These are phyloP conservation scores for Trichopoda pennipes DNA, from an alignment of 2,888 invertebrate species.

Conservation along the genomic window DNA sequence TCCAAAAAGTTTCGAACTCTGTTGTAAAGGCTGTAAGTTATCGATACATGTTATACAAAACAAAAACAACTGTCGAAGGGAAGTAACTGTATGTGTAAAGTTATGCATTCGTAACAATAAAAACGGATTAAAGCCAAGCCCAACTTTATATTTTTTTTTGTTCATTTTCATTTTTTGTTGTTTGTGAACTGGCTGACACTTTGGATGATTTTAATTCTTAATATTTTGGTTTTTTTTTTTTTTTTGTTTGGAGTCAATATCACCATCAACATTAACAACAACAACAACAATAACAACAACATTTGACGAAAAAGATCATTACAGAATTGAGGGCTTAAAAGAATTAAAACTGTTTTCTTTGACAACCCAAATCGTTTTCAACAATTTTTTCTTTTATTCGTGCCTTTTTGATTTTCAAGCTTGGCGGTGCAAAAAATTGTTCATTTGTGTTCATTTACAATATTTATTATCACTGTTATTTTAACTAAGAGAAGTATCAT, in stretches of 20 bases:
- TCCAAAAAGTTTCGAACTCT: background rate
- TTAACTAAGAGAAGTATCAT: conserved; percentile 32
- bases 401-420: background rate
- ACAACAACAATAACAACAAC: too few relatives aligned
- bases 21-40: conserved; percentile 20
- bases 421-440: conserved; percentile 45
- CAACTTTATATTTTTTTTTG: conserved; percentile 28
- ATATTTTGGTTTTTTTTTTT: too few relatives aligned
- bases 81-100: conserved; percentile 2
- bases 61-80: background rate
- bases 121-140: conserved; percentile 57
- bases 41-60: conserved; percentile 23
- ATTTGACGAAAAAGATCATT: conserved; percentile 39
- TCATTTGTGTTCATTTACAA: conserved; percentile 37
- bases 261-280: conserved; percentile 15
- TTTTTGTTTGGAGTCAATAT: conserved; percentile 11
- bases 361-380: conserved; percentile 40
- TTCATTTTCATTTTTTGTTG: too few relatives aligned
- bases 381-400: background rate
- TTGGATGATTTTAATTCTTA: conserved; percentile 50
- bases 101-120: conserved; percentile 39
- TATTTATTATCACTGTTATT: background rate
- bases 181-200: conserved; percentile 12
- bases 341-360: conserved; percentile 29
- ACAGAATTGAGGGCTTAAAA: conserved; percentile 11